Evolutionary conservation across 2,888 invertebrate species (phyloP), one percentile per base, ranked within the genome.

Genomic region (Cordilura impudica): DNA sequence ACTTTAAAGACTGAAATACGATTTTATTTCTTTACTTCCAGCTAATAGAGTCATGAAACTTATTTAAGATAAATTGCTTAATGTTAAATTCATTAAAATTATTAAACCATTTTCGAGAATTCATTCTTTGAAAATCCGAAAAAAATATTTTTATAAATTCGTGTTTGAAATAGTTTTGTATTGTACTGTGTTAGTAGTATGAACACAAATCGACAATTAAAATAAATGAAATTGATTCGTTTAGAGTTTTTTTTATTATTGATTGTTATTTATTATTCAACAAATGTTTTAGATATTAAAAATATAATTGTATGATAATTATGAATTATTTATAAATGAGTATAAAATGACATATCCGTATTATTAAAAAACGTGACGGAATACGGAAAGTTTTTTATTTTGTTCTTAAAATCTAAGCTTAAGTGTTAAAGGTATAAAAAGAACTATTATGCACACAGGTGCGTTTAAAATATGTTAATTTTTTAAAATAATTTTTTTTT

Each of bases 241-340:
- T 43, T 18, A 54, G 4, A 54, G 5, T 31, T 18, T 14, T 21
- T 19, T 56, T n/a, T 56, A 35, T 49, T 31, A 23, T 10, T 35
- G 35, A 63, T 35, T 12, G 4, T 31, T 54, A 26, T 54, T 54
- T 54, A 61, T 47, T 61, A 61, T 31, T 60, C 60, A 53, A 29
- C 14, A 67, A 58, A 61, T n/a, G 8, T 53, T 66, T 19, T 26
- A 47, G 58, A 26, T 58, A 26, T 10, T 21, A 49, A 18, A 2
- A 23, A 39, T 49, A 10, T 29, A 43, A 58, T 58, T 43, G 10
- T 49, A 51, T 66, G 51, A 56, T 23, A 45, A 43, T 19, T 66
- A 6, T 74, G 71, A 67, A 21, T 18, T 61, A 66, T 67, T 61
- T 71, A 67, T 71, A 45, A 67, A 79, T 79, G 61, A 70, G 18